Conservation (phyloP, 2,113 vertebrate genomes). For the Leucosticte australis region DNA sequence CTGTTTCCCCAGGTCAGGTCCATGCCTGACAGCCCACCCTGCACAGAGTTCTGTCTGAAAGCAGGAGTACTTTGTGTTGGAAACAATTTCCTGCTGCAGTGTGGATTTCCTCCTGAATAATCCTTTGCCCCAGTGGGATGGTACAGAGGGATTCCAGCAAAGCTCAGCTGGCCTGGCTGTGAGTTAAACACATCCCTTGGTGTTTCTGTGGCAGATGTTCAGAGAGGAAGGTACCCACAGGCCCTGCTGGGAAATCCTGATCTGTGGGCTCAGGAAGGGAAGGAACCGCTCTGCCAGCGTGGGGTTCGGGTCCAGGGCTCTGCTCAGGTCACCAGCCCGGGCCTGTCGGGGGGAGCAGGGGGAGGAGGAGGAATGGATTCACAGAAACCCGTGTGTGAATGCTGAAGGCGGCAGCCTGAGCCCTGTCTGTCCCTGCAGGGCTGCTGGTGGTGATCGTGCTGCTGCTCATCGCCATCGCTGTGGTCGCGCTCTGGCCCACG, state of each 20-base stretch:
- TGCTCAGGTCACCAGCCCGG: background rate
- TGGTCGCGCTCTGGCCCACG: conserved; percentile 61
- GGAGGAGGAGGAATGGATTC: background rate
- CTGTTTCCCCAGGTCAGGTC: background rate
- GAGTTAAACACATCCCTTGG: background rate
- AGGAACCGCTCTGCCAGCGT: rapidly evolving
- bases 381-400: rapidly evolving
- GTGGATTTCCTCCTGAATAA: conserved; percentile 7
- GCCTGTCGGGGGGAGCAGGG: background rate
- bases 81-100: conserved; percentile 33
- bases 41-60: background rate
- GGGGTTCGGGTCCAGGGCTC: background rate
- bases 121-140: conserved; percentile 1
- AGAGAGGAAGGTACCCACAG: background rate
- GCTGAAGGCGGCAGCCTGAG: background rate
- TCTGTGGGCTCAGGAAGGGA: background rate
- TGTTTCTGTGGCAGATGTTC: background rate
- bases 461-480: conserved; percentile 68
- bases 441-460: conserved; percentile 73
- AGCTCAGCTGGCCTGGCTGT: background rate
- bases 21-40: background rate
- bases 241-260: background rate
- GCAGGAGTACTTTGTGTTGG: background rate
- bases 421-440: background rate
- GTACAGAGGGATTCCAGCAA: background rate